Evolutionary conservation across 2,888 invertebrate species (phyloP).

Genomic region (Eupithecia insigniata): DNA sequence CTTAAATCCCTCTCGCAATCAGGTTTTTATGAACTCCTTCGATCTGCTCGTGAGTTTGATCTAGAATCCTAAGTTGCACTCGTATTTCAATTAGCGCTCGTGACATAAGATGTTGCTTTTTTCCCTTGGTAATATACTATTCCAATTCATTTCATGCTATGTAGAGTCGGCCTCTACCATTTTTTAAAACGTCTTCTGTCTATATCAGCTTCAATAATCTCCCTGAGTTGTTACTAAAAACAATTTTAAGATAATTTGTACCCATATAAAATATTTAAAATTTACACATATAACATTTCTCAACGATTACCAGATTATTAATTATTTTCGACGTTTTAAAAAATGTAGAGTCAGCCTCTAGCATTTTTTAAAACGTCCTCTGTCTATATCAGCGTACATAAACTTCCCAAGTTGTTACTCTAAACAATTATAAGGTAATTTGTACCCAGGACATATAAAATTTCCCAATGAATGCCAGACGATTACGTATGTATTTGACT

Average conservation of each 20-base stretch:
- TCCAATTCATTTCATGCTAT: neutral
- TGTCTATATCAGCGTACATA: neutral
- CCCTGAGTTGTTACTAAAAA: neutral
- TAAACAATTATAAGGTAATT: constrained; percentile 19
- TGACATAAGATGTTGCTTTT: neutral
- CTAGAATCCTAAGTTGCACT: neutral
- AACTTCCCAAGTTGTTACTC: neutral
- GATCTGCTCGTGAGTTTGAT: neutral
- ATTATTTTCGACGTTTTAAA: too few species aligned
- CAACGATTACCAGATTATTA: constrained; percentile 35
- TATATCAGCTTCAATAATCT: neutral
- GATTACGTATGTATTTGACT: constrained; percentile 26
- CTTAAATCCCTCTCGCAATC: neutral
- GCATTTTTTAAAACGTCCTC: neutral
- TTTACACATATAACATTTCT: constrained; percentile 26
- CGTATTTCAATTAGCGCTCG: too few species aligned
- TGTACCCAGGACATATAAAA: constrained; percentile 22
- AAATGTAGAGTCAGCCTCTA: too few species aligned
- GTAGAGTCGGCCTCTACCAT: neutral
- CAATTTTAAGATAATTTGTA: constrained; percentile 25
- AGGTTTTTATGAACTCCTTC: neutral
- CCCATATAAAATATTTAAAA: too few species aligned
- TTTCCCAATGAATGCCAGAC: constrained; percentile 34
- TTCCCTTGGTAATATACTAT: neutral
- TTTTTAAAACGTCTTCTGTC: neutral